A percentile compares a stretch with the other conserved stretches of the same genome.
These are phyloP conservation scores for Acropternis orthonyx DNA, from an alignment of 2,797 vertebrate genomes.

Conservation along the genomic window DNA sequence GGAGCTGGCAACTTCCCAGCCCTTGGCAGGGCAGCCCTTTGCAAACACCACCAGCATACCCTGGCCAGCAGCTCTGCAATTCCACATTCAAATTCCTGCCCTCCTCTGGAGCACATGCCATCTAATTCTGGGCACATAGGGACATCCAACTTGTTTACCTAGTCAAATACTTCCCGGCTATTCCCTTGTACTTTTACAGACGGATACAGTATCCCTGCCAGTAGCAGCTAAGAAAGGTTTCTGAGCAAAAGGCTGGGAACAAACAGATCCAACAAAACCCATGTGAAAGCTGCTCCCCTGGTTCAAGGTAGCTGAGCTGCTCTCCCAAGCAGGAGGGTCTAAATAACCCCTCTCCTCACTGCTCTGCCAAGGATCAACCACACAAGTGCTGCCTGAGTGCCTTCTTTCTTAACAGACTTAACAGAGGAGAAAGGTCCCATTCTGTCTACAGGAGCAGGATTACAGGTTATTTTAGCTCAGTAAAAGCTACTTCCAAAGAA, in stretches of 20 bases:
- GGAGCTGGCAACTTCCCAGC: not conserved
- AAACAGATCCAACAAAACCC: not conserved
- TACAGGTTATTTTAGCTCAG: not conserved
- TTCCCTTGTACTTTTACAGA: not conserved
- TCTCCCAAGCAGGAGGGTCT: not conserved
- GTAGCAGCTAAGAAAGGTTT: not conserved
- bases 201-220: not conserved
- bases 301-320: not conserved
- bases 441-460: not conserved
- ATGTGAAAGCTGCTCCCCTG: not conserved
- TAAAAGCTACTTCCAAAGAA: not conserved
- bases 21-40: not conserved
- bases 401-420: not conserved
- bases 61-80: not conserved
- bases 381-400: not conserved
- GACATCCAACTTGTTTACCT: constrained; percentile 22
- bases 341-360: not conserved
- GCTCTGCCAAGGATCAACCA: not conserved
- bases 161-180: not conserved
- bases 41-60: not conserved
- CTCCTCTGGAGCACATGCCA: not conserved
- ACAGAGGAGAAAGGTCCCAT: not conserved
- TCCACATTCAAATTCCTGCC: not conserved
- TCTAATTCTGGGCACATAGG: not conserved
- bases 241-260: not conserved